Evolutionary conservation across 1,140 invertebrate genomes (phyloP), one percentile per base, ranked within the genome.

Genomic region (Halyomorpha halys): DNA sequence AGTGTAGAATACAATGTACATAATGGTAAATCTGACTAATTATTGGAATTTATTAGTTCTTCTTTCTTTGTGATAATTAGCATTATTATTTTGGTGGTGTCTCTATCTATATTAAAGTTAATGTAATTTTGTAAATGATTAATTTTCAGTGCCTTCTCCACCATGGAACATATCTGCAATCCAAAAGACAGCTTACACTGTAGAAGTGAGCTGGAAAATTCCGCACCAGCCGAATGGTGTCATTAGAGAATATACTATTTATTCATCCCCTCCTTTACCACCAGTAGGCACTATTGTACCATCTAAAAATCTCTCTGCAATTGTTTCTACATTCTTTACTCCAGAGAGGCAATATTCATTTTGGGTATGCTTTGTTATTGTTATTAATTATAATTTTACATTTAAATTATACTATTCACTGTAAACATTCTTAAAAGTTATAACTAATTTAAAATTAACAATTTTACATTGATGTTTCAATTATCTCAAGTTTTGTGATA

Each of bases 301-400:
- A 16, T 66, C 64, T 47, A 68, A 51, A 25, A 75, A 75, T 64
- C 78, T 72, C 3, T 76, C 79, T 3, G 75, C 79, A 23, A 67
- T 80, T 3, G 72, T 85, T 6, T 77, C 76, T 23, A 73, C 79
- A 4, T 76, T 78, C 64, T 90, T 87, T 68, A 75, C 79, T 60
- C 78, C 82, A 18, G 79, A 80, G 19, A 74, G 71, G 4, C 81
- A 81, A 62, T 91, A 90, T 72, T 82, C 83, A 0, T 89, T 91
- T 74, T 88, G 85, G 84, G 86, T 86, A 73, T 76, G 75, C 75
- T n/a, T n/a, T n/a, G n/a, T n/a, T n/a, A n/a, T n/a, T n/a, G n/a
- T n/a, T n/a, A n/a, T n/a, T n/a, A n/a, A n/a, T n/a, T n/a, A n/a
- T n/a, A n/a, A n/a, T n/a, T n/a, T n/a, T n/a, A n/a, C n/a, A n/a